Base-by-base conservation (phyloP, 2,888 invertebrate species). In the Apotomis turbidana region DNA sequence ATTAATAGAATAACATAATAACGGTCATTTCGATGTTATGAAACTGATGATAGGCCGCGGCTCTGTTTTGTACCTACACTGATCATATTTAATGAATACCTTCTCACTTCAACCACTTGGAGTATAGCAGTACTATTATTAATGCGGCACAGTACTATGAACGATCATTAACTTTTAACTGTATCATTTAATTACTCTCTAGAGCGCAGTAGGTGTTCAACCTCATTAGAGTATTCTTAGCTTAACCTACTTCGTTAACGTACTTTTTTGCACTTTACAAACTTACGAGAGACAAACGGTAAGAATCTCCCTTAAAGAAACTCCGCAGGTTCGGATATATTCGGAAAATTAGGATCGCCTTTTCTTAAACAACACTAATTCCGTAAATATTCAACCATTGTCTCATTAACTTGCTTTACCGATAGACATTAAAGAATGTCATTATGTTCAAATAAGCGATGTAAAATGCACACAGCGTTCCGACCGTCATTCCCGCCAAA, bases 391-490 rank as follows among this genome's bases (percentile, higher is more conserved):
- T 46, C 49, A 49, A 15, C 62, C 55, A 69, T 69, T 69, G 41
- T 61, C 68, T 70, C 70, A 70, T 58, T 52, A 58, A 52, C 64
- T 57, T 57, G 57, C 44, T 63, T 58, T 63, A 70, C 27, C 52
- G 49, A 70, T 64, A 57, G 57, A 41, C 62, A 58, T 58, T 36
- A 52, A 59, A 46, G 44, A 64, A 64, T 62, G 54, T 59, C 58
- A 70, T 70, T 59, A 38, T 54, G 58, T 59, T 68, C 55, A 58
- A 71, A 67, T 57, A 68, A 60, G 68, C 71, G 46, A 68, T 62
- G 62, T 62, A 62, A 59, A 66, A 70, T 59, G 70, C 63, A 66
- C 58, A 49, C 52, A 54, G 59, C 49, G 41, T 62, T 38, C 55
- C 59, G 49, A 52, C 46, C 60, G 15, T 46, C 68, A 51, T 57